phyloP scores from a whole-genome alignment of 2,888 invertebrate genomes.

The Salticus scenicus region DNA sequence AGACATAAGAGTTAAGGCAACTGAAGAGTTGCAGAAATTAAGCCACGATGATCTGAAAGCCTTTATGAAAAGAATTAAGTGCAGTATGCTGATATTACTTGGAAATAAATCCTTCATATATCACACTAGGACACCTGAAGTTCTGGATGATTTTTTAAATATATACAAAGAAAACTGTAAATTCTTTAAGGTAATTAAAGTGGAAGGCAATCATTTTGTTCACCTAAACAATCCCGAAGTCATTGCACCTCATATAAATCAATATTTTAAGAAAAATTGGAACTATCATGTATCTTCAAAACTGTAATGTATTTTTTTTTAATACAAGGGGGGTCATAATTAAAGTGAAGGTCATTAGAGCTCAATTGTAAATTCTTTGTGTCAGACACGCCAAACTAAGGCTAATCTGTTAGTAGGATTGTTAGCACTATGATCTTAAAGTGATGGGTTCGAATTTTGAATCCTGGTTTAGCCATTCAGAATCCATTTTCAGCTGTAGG shows the following conservation, averaged over 20 bases:
- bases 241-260: slow-evolving; percentile 75
- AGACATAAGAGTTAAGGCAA: slow-evolving; percentile 84
- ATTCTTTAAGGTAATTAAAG: slow-evolving; percentile 74
- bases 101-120: slow-evolving; percentile 80
- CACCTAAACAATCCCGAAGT: slow-evolving; percentile 83
- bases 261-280: slow-evolving; percentile 41
- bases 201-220: slow-evolving; percentile 85
- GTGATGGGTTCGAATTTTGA: too few relatives aligned
- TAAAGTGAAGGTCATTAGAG: too few relatives aligned
- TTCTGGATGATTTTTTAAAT: slow-evolving; percentile 65
- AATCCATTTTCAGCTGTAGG: too few relatives aligned
- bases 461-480: too few relatives aligned
- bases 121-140: slow-evolving; percentile 71
- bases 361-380: too few relatives aligned
- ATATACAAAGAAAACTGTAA: slow-evolving; percentile 73
- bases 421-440: too few relatives aligned
- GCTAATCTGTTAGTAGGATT: too few relatives aligned
- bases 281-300: neutral
- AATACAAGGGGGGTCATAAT: too few relatives aligned
- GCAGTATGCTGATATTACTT: slow-evolving; percentile 82
- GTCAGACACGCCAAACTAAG: too few relatives aligned
- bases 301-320: too few relatives aligned
- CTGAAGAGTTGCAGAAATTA: slow-evolving; percentile 79
- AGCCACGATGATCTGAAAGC: slow-evolving; percentile 80
- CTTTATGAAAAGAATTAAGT: slow-evolving; percentile 79